These are phyloP conservation scores for Cricetomys ansorgei DNA, from an alignment of 2,113 vertebrate genomes.

Conservation along the genomic window DNA sequence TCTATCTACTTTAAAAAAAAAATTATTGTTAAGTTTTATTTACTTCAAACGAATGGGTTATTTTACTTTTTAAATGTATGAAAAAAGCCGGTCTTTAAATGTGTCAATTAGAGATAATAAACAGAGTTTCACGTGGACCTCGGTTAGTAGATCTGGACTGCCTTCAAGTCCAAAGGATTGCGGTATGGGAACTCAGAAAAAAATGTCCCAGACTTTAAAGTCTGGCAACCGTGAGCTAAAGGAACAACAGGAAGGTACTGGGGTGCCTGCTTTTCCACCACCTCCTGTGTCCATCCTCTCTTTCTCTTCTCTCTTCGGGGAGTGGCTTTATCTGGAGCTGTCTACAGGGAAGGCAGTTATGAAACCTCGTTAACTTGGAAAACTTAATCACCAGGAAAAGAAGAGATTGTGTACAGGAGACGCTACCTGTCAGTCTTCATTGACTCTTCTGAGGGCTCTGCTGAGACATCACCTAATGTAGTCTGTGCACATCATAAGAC, in stretches of 20 bases:
- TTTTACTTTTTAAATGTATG: slow-evolving; percentile 22
- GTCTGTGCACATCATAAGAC: not conserved
- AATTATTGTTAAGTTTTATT: not conserved
- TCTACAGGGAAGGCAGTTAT: not conserved
- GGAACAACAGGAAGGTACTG: not conserved
- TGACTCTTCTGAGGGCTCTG: not conserved
- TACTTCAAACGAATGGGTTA: not conserved
- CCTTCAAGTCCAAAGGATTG: not conserved
- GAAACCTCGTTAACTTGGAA: not conserved
- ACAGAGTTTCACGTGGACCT: not conserved
- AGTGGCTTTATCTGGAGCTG: not conserved
- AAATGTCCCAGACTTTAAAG: not conserved
- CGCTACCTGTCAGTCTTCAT: not conserved
- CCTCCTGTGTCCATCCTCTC: not conserved
- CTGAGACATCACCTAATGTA: not conserved
- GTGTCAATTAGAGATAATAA: not conserved
- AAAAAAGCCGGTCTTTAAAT: not conserved
- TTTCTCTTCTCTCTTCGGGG: not conserved
- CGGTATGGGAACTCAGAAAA: not conserved
- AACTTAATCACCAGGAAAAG: not conserved
- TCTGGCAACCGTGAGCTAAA: not conserved
- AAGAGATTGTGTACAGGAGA: not conserved
- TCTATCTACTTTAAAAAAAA: not conserved
- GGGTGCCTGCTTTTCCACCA: not conserved
- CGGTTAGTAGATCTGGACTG: not conserved